phyloP scores from a whole-genome alignment of 1,140 invertebrate genomes.

The Lepidostoma basale region DNA sequence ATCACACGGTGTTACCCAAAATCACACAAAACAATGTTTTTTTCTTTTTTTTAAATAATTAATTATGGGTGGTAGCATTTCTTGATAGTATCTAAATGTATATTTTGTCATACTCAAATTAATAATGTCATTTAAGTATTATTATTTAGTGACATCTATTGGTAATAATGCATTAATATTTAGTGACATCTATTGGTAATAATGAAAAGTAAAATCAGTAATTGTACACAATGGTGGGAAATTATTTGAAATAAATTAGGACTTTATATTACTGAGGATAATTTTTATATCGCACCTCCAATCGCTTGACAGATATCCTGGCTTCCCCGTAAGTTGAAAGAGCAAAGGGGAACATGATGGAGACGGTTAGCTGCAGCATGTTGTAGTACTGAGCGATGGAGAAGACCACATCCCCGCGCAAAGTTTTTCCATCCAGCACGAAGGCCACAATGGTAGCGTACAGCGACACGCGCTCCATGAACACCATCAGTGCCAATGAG shows the following conservation, averaged over 20 bases:
- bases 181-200: too few species aligned
- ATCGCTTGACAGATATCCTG: constrained; percentile 67
- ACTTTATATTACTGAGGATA: background rate
- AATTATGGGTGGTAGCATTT: too few species aligned
- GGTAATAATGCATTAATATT: too few species aligned
- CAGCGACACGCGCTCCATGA: constrained; percentile 73
- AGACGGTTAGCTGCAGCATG: constrained; percentile 72
- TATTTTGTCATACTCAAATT: too few species aligned
- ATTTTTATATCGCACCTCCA: constrained; percentile 59
- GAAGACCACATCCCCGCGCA: constrained; percentile 74
- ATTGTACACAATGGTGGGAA: background rate
- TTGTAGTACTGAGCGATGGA: constrained; percentile 77
- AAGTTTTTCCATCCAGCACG: constrained; percentile 66
- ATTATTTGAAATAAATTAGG: background rate
- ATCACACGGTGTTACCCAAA: too few species aligned
- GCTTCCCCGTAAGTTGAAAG: constrained; percentile 65
- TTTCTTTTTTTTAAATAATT: too few species aligned
- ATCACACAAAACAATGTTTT: too few species aligned
- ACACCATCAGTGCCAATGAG: constrained; percentile 68
- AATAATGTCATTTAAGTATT: too few species aligned
- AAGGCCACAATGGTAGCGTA: constrained; percentile 73
- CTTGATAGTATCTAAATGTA: too few species aligned
- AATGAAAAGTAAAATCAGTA: constrained; percentile 11
- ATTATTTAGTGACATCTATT: too few species aligned
- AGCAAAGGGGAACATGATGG: constrained; percentile 73